Percentiles rank a stretch among this genome's conserved stretches.
These are phyloP conservation scores for Phrynocephalus forsythii DNA, from an alignment of 2,797 vertebrate genomes.

Conservation along the genomic window DNA sequence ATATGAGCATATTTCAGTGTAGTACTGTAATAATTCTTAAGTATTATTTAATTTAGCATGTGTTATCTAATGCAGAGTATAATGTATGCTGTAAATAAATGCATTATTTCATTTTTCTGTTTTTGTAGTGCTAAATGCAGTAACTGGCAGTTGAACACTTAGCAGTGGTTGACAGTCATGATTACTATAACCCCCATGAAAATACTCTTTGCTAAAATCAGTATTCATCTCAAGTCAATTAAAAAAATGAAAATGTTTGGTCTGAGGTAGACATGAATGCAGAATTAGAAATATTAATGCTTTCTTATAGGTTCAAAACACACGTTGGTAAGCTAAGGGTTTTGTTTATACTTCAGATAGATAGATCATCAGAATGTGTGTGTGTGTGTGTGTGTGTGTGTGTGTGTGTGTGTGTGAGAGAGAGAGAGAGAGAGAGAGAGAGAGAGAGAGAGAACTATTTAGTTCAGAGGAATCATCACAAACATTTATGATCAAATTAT, in stretches of 20 bases:
- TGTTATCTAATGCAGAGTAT: background rate
- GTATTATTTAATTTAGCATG: background rate
- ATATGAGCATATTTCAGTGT: background rate
- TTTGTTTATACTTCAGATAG: background rate
- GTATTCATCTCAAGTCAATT: slow-evolving; percentile 41
- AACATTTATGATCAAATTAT: background rate
- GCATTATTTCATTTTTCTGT: slow-evolving; percentile 33
- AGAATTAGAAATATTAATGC: slow-evolving; percentile 2
- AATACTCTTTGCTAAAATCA: slow-evolving; percentile 39
- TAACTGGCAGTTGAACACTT: slow-evolving; percentile 34
- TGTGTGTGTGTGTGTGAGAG: too few species aligned
- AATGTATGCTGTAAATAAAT: slow-evolving; percentile 4
- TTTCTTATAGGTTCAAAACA: background rate
- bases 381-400: too few species aligned
- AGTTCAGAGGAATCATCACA: background rate
- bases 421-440: too few species aligned
- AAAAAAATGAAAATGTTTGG: slow-evolving; percentile 35
- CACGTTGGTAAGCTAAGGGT: background rate
- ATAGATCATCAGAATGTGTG: too few species aligned
- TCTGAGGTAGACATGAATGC: slow-evolving; percentile 26
- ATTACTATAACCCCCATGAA: slow-evolving; percentile 46
- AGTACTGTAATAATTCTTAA: background rate
- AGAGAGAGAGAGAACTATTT: background rate
- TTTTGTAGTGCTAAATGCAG: slow-evolving; percentile 43
- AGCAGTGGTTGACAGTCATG: slow-evolving; percentile 54